Evolutionary conservation across 1,140 invertebrate species (phyloP).

Genomic region (Adelges cooleyi): DNA sequence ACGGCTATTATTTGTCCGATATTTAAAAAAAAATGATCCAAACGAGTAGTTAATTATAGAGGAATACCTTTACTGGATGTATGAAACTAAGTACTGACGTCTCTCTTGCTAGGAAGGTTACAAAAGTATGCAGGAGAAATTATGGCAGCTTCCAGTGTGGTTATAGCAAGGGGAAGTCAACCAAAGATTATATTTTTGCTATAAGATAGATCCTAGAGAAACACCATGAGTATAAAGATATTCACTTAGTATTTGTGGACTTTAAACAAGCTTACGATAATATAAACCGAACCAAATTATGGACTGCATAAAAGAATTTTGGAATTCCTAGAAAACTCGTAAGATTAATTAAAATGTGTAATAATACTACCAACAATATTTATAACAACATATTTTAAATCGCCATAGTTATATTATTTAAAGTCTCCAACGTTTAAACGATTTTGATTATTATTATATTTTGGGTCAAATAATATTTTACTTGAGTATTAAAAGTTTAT

Average conservation of each 20-base stretch:
- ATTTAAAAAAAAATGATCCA: conserved; percentile 24
- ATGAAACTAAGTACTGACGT: conserved; percentile 22
- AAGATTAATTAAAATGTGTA: background rate
- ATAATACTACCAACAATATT: background rate
- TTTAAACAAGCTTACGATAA: conserved; percentile 6
- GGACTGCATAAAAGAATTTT: background rate
- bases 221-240: background rate
- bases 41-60: conserved; percentile 22
- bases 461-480: too few species aligned
- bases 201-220: too few species aligned
- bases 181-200: too few species aligned
- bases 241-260: conserved; percentile 19
- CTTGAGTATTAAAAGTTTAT: too few species aligned
- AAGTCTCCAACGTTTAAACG: too few species aligned
- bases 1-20: conserved; percentile 25
- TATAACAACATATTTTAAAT: too few species aligned
- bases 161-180: too few species aligned
- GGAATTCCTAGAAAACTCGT: background rate
- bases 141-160: background rate
- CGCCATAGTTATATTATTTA: too few species aligned
- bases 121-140: background rate
- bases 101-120: conserved; percentile 12
- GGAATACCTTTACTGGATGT: conserved; percentile 21
- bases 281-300: background rate
- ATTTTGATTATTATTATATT: too few species aligned